Evolutionary conservation across 1,140 invertebrate genomes (phyloP).

Genomic region (silkworm (Bombyx mori)): DNA sequence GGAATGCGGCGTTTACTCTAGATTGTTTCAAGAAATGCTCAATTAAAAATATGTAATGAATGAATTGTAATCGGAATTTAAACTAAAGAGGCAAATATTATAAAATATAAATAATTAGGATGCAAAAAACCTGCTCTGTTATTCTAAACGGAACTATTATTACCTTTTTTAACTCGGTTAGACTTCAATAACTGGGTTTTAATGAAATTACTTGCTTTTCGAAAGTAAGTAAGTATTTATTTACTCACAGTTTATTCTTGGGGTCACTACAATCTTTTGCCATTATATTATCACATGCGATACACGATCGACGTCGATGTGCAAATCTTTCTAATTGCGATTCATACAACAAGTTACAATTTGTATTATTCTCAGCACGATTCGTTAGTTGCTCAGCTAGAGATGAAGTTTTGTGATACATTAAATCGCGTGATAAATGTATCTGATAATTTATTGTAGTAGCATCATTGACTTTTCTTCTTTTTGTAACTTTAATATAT

Average conservation of each 20-base stretch:
- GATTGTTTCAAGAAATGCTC: too few species aligned
- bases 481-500: background rate
- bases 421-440: constrained; percentile 21
- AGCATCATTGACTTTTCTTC: background rate
- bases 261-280: constrained; percentile 32
- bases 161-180: too few species aligned
- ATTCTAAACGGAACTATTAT: too few species aligned
- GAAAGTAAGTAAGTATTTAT: constrained; percentile 3
- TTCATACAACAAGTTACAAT: background rate
- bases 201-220: too few species aligned
- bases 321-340: too few species aligned
- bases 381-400: constrained; percentile 11
- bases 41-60: too few species aligned
- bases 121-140: too few species aligned
- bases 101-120: too few species aligned
- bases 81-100: too few species aligned
- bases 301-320: constrained; percentile 27
- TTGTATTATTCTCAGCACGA: background rate
- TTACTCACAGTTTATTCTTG: constrained; percentile 37
- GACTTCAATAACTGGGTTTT: too few species aligned
- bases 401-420: constrained; percentile 2
- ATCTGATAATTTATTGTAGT: constrained; percentile 13
- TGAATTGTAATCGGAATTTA: too few species aligned
- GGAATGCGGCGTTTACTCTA: too few species aligned
- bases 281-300: constrained; percentile 38